Conservation (phyloP, 2,113 vertebrate species). For the Morphnarchus princeps region DNA sequence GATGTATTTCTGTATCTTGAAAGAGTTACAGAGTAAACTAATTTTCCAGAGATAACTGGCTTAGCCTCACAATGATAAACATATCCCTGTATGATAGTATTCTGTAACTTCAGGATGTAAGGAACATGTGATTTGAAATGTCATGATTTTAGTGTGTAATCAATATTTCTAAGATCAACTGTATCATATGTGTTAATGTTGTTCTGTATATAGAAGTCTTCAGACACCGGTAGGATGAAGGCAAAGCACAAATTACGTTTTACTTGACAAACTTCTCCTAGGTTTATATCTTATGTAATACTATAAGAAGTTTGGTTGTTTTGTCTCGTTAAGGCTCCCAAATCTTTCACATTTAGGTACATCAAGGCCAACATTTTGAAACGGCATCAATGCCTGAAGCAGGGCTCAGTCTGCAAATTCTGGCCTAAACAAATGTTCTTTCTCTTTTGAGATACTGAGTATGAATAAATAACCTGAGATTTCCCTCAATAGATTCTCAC, state of each 20-base stretch:
- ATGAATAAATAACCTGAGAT: slow-evolving; percentile 3
- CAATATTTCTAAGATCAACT: background rate
- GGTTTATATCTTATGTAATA: background rate
- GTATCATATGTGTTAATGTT: background rate
- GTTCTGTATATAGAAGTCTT: background rate
- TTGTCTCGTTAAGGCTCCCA: background rate
- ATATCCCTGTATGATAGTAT: background rate
- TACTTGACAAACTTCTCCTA: background rate
- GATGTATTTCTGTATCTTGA: background rate
- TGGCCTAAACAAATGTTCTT: background rate
- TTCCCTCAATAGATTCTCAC: background rate
- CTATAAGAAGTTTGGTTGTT: background rate
- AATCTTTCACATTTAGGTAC: background rate
- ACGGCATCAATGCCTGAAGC: background rate
- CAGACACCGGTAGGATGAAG: background rate
- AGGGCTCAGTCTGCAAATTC: background rate
- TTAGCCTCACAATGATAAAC: slow-evolving; percentile 1
- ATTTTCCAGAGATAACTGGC: background rate
- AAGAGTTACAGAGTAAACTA: background rate
- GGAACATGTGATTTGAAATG: background rate
- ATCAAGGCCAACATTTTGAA: background rate
- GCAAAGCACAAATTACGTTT: background rate
- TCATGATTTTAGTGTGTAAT: background rate
- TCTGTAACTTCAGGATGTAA: background rate
- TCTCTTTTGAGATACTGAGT: background rate